These are phyloP conservation scores for Andrena haemorrhoa DNA, from an alignment of 2,888 invertebrate genomes.

Conservation along the genomic window DNA sequence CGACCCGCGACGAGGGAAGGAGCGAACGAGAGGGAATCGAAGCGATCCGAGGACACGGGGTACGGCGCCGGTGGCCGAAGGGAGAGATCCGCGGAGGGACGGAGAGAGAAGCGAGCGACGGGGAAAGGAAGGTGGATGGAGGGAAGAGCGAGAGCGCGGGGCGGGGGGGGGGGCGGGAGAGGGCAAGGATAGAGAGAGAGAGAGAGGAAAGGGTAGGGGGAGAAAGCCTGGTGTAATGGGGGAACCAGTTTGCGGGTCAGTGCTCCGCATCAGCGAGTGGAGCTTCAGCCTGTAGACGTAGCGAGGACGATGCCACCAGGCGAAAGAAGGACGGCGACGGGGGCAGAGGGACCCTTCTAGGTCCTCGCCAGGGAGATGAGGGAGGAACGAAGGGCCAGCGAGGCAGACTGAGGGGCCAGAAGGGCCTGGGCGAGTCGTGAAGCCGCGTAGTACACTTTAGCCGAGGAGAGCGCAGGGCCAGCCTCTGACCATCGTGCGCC, in stretches of 20 bases:
- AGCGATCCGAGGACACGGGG: constrained; percentile 51
- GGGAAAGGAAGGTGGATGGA: constrained; percentile 25
- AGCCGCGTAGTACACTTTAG: constrained; percentile 37
- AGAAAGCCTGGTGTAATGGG: constrained; percentile 78
- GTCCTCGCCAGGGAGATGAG: constrained; percentile 66
- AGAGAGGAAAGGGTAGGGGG: constrained; percentile 58
- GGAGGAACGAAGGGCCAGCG: constrained; percentile 62
- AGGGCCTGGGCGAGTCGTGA: constrained; percentile 56
- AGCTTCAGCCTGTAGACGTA: constrained; percentile 74
- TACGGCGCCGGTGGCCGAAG: constrained; percentile 15
- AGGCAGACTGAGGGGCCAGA: constrained; percentile 60
- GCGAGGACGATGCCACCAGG: constrained; percentile 70
- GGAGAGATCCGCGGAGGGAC: constrained; percentile 8
- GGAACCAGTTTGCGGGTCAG: constrained; percentile 83
- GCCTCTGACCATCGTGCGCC: constrained; percentile 9
- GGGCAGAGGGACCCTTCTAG: constrained; percentile 57
- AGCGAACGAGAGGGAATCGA: constrained; percentile 34
- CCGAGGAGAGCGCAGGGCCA: constrained; percentile 50
- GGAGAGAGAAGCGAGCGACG: neutral
- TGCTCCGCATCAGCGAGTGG: constrained; percentile 79
- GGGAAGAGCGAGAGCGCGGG: constrained; percentile 18
- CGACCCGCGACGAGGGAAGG: constrained; percentile 11
- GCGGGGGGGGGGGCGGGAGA: too few species aligned
- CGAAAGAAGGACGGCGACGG: constrained; percentile 70
- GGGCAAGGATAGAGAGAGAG: constrained; percentile 49